A percentile compares a stretch with the other conserved stretches of the same genome.
These are phyloP conservation scores for Bucco capensis DNA, from an alignment of 2,113 vertebrate species.

Conservation along the genomic window DNA sequence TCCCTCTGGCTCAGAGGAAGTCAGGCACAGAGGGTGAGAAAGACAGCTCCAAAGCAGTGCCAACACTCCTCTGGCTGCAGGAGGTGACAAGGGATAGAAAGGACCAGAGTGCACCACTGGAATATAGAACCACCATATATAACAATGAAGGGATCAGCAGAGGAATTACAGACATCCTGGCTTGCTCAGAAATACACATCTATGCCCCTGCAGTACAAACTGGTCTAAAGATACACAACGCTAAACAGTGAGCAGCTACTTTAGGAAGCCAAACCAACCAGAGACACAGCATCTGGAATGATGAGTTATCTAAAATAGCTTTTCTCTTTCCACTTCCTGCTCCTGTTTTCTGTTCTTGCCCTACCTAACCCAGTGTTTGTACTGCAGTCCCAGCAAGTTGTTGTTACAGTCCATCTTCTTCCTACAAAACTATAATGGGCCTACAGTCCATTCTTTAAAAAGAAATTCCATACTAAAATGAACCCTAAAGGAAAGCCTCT, in stretches of 20 bases:
- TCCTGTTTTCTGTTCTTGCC: neutral
- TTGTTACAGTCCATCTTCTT: neutral
- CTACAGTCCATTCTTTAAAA: neutral
- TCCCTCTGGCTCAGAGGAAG: neutral
- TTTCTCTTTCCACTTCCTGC: neutral
- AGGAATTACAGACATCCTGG: rapidly evolving
- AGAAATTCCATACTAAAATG: neutral
- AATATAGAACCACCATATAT: rapidly evolving
- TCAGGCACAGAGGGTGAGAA: neutral
- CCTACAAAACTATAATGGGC: neutral
- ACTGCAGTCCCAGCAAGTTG: neutral
- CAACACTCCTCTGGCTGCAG: neutral
- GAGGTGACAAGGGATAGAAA: neutral
- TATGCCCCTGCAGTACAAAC: neutral
- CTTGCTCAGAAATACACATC: neutral
- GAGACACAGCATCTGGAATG: neutral
- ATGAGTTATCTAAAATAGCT: neutral
- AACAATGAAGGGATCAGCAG: rapidly evolving
- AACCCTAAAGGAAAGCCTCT: neutral
- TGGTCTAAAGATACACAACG: neutral
- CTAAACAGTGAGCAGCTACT: neutral
- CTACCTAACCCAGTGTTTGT: neutral
- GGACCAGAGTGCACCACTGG: neutral
- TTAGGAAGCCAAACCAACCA: neutral
- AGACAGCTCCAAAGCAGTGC: neutral